phyloP scores from a whole-genome alignment of 2,797 vertebrate species.

The Sebastes paucispinis region DNA sequence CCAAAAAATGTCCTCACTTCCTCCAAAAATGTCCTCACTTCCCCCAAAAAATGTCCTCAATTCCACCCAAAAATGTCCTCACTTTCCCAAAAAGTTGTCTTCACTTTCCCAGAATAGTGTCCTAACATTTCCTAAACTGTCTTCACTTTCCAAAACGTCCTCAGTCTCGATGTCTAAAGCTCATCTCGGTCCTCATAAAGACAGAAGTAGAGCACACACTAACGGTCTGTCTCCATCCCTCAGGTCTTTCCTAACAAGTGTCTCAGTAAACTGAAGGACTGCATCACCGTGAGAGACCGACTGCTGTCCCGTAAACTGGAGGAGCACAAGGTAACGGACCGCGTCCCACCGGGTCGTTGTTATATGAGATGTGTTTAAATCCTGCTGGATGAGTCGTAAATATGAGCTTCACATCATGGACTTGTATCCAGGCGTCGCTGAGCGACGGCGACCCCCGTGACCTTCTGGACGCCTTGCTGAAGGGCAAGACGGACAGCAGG shows the following conservation, averaged over 20 bases:
- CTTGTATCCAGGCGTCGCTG: conserved; percentile 56
- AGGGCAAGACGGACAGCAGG: conserved; percentile 55
- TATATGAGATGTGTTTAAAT: too few relatives aligned
- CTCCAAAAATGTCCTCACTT: not conserved
- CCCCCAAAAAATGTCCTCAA: too few relatives aligned
- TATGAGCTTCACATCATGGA: too few relatives aligned
- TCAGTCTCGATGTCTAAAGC: not conserved
- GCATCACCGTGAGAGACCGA: conserved; percentile 76
- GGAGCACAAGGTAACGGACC: conserved; percentile 78
- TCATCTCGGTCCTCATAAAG: not conserved
- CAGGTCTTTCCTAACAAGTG: conserved; percentile 81
- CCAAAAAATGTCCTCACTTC: too few relatives aligned
- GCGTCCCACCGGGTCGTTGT: too few relatives aligned
- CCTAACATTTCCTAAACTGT: too few relatives aligned
- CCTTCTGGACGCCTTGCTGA: conserved; percentile 82
- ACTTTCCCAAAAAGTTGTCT: not conserved
- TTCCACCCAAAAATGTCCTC: too few relatives aligned
- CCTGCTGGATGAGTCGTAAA: too few relatives aligned
- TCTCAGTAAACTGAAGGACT: conserved; percentile 76
- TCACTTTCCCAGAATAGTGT: not conserved
- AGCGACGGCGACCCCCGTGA: conserved; percentile 73
- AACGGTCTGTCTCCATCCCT: not conserved
- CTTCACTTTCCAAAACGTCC: not conserved
- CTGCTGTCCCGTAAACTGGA: conserved; percentile 78
- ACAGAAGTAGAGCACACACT: not conserved